These are phyloP conservation scores for Caenorhabditis remanei DNA, from an alignment of 1,140 invertebrate species.

Conservation along the genomic window DNA sequence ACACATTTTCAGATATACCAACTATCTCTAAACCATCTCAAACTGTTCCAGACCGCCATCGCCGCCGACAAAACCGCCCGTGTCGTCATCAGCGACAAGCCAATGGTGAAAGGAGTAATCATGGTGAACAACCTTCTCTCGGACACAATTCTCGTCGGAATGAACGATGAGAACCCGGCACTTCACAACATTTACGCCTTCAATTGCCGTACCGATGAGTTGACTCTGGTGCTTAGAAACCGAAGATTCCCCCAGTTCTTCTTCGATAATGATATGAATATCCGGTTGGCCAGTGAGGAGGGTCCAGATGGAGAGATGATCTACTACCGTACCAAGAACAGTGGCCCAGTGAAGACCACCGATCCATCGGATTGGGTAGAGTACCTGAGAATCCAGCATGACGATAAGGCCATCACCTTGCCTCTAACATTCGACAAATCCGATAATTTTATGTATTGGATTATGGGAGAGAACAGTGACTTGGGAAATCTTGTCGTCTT, in stretches of 20 bases:
- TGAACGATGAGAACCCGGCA: constrained; percentile 67
- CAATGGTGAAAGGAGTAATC: constrained; percentile 61
- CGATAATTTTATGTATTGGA: constrained; percentile 76
- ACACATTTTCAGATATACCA: too few relatives aligned
- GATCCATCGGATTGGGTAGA: constrained; percentile 72
- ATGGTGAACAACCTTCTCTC: constrained; percentile 61
- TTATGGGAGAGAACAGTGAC: constrained; percentile 74
- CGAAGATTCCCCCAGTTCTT: constrained; percentile 67
- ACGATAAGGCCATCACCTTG: constrained; percentile 75
- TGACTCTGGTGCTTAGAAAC: constrained; percentile 60
- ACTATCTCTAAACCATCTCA: background rate
- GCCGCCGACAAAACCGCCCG: constrained; percentile 55
- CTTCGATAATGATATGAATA: constrained; percentile 75
- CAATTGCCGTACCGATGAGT: constrained; percentile 63
- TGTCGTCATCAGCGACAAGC: constrained; percentile 52
- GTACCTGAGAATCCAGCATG: constrained; percentile 73
- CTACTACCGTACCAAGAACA: constrained; percentile 66
- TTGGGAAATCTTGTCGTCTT: constrained; percentile 72
- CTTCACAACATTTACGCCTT: constrained; percentile 68
- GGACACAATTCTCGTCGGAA: constrained; percentile 60
- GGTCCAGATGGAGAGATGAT: constrained; percentile 71
- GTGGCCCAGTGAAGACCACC: constrained; percentile 62
- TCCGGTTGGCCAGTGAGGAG: constrained; percentile 74
- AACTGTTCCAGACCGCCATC: constrained; percentile 21
- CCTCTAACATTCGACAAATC: constrained; percentile 75